These are phyloP conservation scores for Lepilemur septentrionalis DNA, from an alignment of 2,797 vertebrate genomes.

Conservation along the genomic window DNA sequence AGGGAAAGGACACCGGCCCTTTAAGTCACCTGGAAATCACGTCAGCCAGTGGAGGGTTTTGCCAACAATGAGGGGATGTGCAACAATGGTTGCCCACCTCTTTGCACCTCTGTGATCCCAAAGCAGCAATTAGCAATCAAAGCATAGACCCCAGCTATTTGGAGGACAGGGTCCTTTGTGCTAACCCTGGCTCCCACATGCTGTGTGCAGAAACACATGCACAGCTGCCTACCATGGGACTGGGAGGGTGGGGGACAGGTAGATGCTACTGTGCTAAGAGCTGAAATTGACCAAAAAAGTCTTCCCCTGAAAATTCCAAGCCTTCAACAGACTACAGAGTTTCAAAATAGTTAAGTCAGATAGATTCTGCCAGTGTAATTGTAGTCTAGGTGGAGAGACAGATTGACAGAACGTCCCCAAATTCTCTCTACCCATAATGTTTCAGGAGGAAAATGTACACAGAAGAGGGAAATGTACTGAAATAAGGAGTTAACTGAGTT, in stretches of 20 bases:
- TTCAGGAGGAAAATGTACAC: not conserved
- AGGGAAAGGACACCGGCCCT: too few species aligned
- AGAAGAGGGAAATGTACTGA: not conserved
- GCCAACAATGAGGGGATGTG: not conserved
- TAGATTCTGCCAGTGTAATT: not conserved
- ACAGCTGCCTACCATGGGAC: not conserved
- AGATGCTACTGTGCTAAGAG: not conserved
- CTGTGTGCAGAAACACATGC: not conserved
- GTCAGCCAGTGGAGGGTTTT: not conserved
- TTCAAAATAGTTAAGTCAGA: not conserved
- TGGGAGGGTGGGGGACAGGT: not conserved
- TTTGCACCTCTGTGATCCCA: not conserved
- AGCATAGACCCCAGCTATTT: not conserved
- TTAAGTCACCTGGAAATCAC: not conserved
- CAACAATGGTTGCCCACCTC: not conserved
- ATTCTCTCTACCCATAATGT: not conserved
- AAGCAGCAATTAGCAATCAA: not conserved
- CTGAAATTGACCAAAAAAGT: not conserved
- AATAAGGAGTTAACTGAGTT: slow-evolving; percentile 21
- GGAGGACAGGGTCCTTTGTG: not conserved
- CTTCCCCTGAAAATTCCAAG: not conserved
- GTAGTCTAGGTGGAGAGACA: not conserved
- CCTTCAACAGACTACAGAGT: not conserved
- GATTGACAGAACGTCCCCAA: not conserved
- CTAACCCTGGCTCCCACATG: not conserved